Evolutionary conservation across 1,140 invertebrate species (phyloP).

Genomic region (Platorchestia sp.): DNA sequence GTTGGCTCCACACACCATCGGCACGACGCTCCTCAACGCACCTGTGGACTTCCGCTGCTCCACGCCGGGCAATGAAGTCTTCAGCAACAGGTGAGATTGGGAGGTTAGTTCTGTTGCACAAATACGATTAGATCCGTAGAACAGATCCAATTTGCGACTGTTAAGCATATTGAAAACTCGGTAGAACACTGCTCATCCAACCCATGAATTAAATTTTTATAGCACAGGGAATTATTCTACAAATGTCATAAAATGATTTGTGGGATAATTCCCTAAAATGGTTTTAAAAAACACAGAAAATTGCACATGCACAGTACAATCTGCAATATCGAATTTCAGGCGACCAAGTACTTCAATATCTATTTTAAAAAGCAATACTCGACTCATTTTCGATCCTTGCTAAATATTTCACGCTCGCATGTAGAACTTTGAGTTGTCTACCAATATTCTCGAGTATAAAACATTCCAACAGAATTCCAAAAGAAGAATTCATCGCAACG

Average conservation of each 20-base stretch:
- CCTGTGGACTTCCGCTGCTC: conserved; percentile 52
- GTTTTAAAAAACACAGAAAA: not conserved
- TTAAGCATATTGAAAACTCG: too few relatives aligned
- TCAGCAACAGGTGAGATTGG: not conserved
- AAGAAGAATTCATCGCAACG: not conserved
- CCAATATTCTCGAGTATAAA: not conserved
- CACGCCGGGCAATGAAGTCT: not conserved
- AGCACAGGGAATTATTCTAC: too few relatives aligned
- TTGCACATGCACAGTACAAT: not conserved
- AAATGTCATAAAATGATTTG: too few relatives aligned
- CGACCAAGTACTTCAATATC: not conserved
- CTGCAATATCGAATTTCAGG: not conserved
- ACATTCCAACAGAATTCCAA: not conserved
- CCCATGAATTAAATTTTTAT: too few relatives aligned
- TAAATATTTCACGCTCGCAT: not conserved
- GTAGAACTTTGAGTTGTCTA: not conserved
- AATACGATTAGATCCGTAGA: too few relatives aligned
- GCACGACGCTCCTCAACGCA: conserved; percentile 57
- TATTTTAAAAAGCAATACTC: not conserved
- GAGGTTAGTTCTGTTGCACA: not conserved
- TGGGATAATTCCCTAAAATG: not conserved
- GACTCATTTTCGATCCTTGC: not conserved
- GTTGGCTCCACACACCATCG: conserved; percentile 56
- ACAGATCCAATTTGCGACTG: too few relatives aligned
- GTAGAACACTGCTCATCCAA: too few relatives aligned